Conservation (phyloP, 2,888 invertebrate genomes). For the Microctonus brassicae region DNA sequence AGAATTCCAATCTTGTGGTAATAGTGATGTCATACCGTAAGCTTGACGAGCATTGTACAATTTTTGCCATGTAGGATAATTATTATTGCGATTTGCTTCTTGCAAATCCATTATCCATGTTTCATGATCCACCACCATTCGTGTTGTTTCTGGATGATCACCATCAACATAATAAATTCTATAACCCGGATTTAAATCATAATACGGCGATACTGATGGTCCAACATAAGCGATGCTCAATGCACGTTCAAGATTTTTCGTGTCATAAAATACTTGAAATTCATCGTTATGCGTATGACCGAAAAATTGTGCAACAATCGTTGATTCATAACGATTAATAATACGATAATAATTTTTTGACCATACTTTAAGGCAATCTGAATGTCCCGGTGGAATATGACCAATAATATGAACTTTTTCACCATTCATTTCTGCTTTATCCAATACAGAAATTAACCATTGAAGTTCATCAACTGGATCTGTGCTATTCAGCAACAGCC, state of each 20-base stretch:
- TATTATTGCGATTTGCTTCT: constrained; percentile 91
- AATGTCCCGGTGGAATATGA: constrained; percentile 95
- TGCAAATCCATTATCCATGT: constrained; percentile 96
- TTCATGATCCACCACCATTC: constrained; percentile 93
- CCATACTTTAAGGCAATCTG: constrained; percentile 95
- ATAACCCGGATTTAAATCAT: constrained; percentile 93
- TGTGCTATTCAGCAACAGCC: constrained; percentile 92
- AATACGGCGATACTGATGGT: constrained; percentile 95
- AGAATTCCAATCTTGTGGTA: constrained; percentile 92
- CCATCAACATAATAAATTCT: constrained; percentile 96
- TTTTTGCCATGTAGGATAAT: constrained; percentile 92
- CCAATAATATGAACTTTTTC: constrained; percentile 98
- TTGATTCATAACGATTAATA: constrained; percentile 85
- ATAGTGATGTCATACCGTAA: constrained; percentile 86
- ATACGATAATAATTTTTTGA: constrained; percentile 94
- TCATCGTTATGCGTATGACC: constrained; percentile 96
- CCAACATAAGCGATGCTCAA: constrained; percentile 92
- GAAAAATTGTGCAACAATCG: constrained; percentile 91
- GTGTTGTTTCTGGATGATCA: constrained; percentile 85
- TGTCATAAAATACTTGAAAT: constrained; percentile 93
- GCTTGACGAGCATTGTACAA: constrained; percentile 88
- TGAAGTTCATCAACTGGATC: constrained; percentile 96
- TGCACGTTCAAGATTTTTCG: constrained; percentile 84
- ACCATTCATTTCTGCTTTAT: constrained; percentile 92
- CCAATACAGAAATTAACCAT: constrained; percentile 95